These are phyloP conservation scores for Hippocampus abdominalis DNA, from an alignment of 2,113 vertebrate species.

Conservation along the genomic window DNA sequence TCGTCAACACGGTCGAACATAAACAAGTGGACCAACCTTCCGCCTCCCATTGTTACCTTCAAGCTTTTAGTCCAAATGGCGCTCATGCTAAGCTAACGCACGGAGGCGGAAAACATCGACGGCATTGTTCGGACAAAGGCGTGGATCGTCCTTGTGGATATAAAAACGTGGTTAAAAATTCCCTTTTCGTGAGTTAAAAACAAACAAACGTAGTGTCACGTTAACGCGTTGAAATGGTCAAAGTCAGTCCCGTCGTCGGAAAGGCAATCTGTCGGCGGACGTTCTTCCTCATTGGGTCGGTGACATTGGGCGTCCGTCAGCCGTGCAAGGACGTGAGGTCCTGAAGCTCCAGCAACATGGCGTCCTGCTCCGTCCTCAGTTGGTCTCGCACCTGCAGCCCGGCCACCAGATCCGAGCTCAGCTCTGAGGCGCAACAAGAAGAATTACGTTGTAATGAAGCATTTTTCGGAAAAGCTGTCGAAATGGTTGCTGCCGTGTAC, in stretches of 20 bases:
- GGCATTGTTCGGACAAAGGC: not conserved
- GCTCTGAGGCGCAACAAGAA: conserved; percentile 44
- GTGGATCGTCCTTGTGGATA: not conserved
- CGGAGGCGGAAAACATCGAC: not conserved
- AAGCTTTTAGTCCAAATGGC: no score
- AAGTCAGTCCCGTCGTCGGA: not conserved
- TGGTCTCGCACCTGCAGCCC: conserved; percentile 73
- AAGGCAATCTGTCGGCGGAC: not conserved
- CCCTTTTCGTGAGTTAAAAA: not conserved
- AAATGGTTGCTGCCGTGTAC: not conserved
- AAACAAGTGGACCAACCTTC: not conserved
- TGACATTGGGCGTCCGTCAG: not conserved
- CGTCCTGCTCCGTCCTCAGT: conserved; percentile 77
- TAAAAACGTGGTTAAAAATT: not conserved
- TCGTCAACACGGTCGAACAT: not conserved
- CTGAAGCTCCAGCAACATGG: conserved; percentile 78
- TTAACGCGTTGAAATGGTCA: not conserved
- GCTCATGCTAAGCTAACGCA: not conserved
- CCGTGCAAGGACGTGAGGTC: conserved; percentile 68
- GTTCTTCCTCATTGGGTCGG: not conserved
- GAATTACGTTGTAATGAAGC: not conserved
- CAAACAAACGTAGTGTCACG: no score
- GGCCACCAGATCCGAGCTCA: conserved; percentile 75
- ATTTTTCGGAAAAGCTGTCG: not conserved
- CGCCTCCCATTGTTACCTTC: not conserved